Base-by-base conservation (phyloP, 1,140 invertebrate genomes). In the Bombus pascuorum region DNA sequence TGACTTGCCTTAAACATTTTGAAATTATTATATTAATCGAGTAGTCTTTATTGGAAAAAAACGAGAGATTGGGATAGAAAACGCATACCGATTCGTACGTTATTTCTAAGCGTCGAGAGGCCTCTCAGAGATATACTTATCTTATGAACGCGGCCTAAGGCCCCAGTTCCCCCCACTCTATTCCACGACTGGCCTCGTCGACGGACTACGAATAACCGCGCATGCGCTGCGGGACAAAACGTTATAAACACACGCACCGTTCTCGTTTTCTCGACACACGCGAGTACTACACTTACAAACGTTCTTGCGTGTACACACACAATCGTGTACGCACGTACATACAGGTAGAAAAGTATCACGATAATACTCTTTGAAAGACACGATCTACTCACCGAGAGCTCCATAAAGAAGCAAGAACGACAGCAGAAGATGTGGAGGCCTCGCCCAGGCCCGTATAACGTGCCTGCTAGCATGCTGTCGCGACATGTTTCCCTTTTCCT, bases 361-460 rank as follows among this genome's bases (percentile, higher is more conserved):
- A 57, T 71, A 79, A 59, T 79, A 84, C 86, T 71, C 78, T 87
- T 74, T 72, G 59, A 77, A 84, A 89, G 71, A 85, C 74, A 86
- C n/a, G 34, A 34, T 89, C 62, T 37, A 90, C 92, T 93, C 88
- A 92, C 92, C 92, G 68, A 91, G 66, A 89, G 87, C 88, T 88
- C 89, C 88, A 72, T 57, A 79, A 37, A 93, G 85, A 32, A 91
- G 75, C 37, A 92, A 73, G n/a, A 86, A 86, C 62, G 83, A 74
- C 53, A 85, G 65, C 28, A 88, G 57, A 62, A 79, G 78, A 81
- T 42, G 57, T 74, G 65, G 68, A 78, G 78, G 77, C 87, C 86
- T 90, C 84, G 88, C 88, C 91, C 88, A 87, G 89, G 85, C 15
- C 86, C 85, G 78, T 68, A 83, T n/a, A 57, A 80, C 68, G n/a